Evolutionary conservation across 2,113 vertebrate genomes (phyloP).

Genomic region (Prunella himalayana): DNA sequence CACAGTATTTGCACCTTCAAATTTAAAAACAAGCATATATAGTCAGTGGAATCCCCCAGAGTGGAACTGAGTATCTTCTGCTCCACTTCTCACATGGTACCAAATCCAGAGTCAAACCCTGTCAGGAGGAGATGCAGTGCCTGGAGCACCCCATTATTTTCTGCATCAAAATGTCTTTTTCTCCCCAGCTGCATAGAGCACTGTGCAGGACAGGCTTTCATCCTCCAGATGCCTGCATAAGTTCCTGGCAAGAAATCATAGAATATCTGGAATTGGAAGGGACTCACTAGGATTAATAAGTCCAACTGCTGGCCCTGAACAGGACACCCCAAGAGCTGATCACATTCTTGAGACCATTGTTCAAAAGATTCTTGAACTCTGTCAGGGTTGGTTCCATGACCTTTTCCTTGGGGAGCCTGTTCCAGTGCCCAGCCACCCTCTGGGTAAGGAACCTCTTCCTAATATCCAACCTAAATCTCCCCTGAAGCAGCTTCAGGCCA

Average conservation of each 20-base stretch:
- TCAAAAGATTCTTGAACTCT: not conserved
- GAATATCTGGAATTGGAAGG: not conserved
- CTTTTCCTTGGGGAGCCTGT: not conserved
- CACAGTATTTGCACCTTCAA: not conserved
- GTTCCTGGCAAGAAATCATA: not conserved
- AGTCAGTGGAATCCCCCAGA: not conserved
- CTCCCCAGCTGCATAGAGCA: not conserved
- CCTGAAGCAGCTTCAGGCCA: not conserved
- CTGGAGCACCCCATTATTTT: not conserved
- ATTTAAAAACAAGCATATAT: not conserved
- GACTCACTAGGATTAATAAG: not conserved
- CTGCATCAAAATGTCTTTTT: not conserved
- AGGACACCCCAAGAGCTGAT: not conserved
- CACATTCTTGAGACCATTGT: rapidly evolving
- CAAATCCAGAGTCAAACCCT: not conserved
- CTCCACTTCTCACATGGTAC: not conserved
- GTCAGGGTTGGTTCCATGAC: not conserved
- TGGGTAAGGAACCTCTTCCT: not conserved
- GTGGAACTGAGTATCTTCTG: not conserved
- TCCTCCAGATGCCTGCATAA: not conserved
- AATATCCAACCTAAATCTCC: not conserved
- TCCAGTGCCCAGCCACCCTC: not conserved
- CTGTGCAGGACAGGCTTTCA: not conserved
- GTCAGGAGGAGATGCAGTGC: not conserved
- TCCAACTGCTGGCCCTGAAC: not conserved